Conservation (phyloP, 2,888 invertebrate species). For the Oligia strigilis region DNA sequence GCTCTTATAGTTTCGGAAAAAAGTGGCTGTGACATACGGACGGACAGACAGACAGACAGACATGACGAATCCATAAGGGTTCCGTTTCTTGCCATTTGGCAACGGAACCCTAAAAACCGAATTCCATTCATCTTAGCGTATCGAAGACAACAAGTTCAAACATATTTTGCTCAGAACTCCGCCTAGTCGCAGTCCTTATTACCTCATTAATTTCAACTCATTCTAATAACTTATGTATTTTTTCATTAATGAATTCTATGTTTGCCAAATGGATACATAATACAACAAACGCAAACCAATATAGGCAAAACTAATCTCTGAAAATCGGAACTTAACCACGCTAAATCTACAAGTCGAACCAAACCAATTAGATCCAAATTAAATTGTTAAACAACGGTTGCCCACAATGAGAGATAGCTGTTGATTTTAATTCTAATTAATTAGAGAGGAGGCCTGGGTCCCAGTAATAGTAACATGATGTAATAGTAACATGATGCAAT, state of each 20-base stretch:
- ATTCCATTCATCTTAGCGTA: too few relatives aligned
- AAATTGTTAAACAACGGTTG: not conserved
- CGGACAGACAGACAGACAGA: too few relatives aligned
- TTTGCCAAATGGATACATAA: not conserved
- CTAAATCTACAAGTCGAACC: not conserved
- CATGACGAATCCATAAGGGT: too few relatives aligned
- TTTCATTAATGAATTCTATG: not conserved
- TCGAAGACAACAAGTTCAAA: too few relatives aligned
- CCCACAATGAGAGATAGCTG: not conserved
- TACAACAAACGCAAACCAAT: not conserved
- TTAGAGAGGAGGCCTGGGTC: not conserved
- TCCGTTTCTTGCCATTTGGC: too few relatives aligned
- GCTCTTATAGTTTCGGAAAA: too few relatives aligned
- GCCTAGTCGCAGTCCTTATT: not conserved
- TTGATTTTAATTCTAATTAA: conserved; percentile 5
- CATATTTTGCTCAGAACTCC: too few relatives aligned
- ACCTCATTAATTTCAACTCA: not conserved
- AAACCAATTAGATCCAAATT: not conserved
- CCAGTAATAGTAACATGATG: too few relatives aligned
- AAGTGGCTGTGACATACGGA: too few relatives aligned
- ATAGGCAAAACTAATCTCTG: not conserved
- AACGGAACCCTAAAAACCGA: too few relatives aligned
- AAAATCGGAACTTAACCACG: not conserved
- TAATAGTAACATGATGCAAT: too few relatives aligned
- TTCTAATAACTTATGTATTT: not conserved